A percentile compares a stretch with the other conserved stretches of the same genome.
Conservation (phyloP, 2,888 invertebrate genomes). For the Oligia latruncula region DNA sequence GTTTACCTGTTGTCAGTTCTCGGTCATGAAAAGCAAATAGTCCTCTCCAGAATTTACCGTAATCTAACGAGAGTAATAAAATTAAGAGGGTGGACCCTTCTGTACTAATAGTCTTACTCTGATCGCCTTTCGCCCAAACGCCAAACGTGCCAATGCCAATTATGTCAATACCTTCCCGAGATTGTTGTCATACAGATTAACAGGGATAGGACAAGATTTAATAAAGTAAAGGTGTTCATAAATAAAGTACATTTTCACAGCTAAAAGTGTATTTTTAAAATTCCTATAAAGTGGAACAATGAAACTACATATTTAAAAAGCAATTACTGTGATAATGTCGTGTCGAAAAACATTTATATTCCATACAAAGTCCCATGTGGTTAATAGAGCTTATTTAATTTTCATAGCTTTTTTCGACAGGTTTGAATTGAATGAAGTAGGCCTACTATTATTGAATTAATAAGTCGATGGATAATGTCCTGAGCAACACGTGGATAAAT, state of each 20-base stretch:
- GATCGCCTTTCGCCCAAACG: background rate
- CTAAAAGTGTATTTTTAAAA: background rate
- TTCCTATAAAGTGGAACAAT: background rate
- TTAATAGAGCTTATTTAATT: slow-evolving; percentile 5
- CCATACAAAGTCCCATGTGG: background rate
- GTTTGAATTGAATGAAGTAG: slow-evolving; percentile 3
- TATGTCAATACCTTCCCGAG: slow-evolving; percentile 4
- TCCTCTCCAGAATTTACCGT: slow-evolving; percentile 5
- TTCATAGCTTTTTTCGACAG: background rate
- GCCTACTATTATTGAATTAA: slow-evolving; percentile 24
- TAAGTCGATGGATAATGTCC: slow-evolving; percentile 24
- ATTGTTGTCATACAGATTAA: slow-evolving; percentile 13
- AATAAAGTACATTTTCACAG: background rate
- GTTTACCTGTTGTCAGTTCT: slow-evolving; percentile 11
- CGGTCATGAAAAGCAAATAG: slow-evolving; percentile 9
- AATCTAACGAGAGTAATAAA: slow-evolving; percentile 26
- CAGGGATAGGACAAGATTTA: background rate
- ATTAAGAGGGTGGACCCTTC: slow-evolving; percentile 14
- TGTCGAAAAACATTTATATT: slow-evolving; percentile 5
- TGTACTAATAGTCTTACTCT: slow-evolving; percentile 4
- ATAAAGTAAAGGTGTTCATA: background rate
- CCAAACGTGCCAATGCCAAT: slow-evolving; percentile 19
- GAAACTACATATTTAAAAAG: slow-evolving; percentile 2
- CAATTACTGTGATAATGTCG: slow-evolving; percentile 9
- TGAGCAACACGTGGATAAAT: slow-evolving; percentile 9